Percentiles rank a stretch among this genome's conserved stretches.
phyloP scores from a whole-genome alignment of 2,113 vertebrate species.

The Gnathochromis pfefferi region DNA sequence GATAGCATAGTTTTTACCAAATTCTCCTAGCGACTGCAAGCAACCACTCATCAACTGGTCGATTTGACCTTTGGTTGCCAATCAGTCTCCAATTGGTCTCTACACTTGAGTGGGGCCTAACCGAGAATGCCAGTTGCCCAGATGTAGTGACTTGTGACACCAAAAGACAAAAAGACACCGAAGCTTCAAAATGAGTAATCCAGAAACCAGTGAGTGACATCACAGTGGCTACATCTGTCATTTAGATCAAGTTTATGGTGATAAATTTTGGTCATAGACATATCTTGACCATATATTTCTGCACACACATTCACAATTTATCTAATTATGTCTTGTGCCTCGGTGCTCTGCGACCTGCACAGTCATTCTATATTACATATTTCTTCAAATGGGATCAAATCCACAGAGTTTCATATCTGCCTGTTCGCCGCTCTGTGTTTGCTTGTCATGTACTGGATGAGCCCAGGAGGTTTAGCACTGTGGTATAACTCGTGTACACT shows the following conservation, averaged over 20 bases:
- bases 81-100: not conserved
- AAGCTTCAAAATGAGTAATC: not conserved
- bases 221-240: not conserved
- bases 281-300: not conserved
- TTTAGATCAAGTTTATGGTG: not conserved
- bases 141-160: not conserved
- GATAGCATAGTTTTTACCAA: not conserved
- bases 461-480: not conserved
- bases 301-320: not conserved
- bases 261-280: not conserved
- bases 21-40: not conserved
- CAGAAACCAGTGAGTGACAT: not conserved
- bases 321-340: not conserved
- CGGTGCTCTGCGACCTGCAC: not conserved
- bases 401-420: not conserved
- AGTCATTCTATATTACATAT: not conserved
- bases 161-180: not conserved
- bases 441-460: not conserved
- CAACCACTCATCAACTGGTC: no score
- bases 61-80: not conserved
- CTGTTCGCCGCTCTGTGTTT: not conserved
- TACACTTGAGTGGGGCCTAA: not conserved
- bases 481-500: not conserved
- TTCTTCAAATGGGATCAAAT: not conserved
- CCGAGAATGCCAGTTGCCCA: not conserved